Evolutionary conservation across 2,797 vertebrate species (phyloP).

Genomic region (Schizopygopsis pylzovi): DNA sequence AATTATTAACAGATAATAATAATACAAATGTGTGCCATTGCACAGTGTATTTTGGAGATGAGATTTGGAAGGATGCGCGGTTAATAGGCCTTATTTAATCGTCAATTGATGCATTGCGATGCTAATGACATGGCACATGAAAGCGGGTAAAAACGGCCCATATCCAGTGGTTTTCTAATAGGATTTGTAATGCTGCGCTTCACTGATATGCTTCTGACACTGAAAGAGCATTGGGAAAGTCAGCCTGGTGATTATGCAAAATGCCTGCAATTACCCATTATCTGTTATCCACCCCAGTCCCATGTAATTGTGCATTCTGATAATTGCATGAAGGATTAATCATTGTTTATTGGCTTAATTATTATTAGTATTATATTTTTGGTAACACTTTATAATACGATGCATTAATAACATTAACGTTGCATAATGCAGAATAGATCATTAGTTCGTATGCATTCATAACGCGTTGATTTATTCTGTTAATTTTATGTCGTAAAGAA

Average conservation of each 20-base stretch:
- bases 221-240: slow-evolving; percentile 62
- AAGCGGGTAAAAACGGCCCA: slow-evolving; percentile 86
- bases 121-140: slow-evolving; percentile 87
- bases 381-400: slow-evolving; percentile 37
- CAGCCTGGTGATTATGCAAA: slow-evolving; percentile 72
- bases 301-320: slow-evolving; percentile 69
- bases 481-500: background rate
- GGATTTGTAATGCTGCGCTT: slow-evolving; percentile 91
- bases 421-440: background rate
- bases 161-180: slow-evolving; percentile 94
- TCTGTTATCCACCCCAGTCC: slow-evolving; percentile 62
- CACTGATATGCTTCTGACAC: slow-evolving; percentile 77
- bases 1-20: background rate
- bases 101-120: slow-evolving; percentile 87
- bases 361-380: slow-evolving; percentile 42
- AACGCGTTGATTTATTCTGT: background rate
- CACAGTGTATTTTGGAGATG: background rate
- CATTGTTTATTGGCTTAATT: slow-evolving; percentile 59
- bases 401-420: slow-evolving; percentile 21
- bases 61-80: slow-evolving; percentile 67
- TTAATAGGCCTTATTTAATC: slow-evolving; percentile 83
- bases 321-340: slow-evolving; percentile 71
- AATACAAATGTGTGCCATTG: background rate
- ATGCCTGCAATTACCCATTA: slow-evolving; percentile 66
- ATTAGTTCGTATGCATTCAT: background rate